phyloP scores from a whole-genome alignment of 2,888 invertebrate species.

The Suillia variegata region DNA sequence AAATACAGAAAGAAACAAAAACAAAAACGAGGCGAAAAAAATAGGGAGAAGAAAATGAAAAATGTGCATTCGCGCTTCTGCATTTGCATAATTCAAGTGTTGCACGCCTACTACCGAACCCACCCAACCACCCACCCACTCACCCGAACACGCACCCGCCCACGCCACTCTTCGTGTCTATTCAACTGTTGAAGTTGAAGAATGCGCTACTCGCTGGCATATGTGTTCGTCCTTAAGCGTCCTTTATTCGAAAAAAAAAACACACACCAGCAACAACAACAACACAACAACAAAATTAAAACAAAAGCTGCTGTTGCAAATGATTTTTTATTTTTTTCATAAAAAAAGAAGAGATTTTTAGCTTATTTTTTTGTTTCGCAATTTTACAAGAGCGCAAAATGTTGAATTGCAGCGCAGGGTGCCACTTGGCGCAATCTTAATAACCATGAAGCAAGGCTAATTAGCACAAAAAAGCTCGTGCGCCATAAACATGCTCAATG shows the following conservation, averaged over 20 bases:
- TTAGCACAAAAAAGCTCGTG: constrained; percentile 58
- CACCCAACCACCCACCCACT: too few species aligned
- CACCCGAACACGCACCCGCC: too few species aligned
- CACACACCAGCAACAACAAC: constrained; percentile 16
- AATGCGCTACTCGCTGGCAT: constrained; percentile 13
- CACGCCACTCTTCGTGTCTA: too few species aligned
- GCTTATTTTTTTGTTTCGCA: too few species aligned
- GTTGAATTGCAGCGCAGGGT: constrained; percentile 23
- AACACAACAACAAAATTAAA: constrained; percentile 12
- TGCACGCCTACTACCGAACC: constrained; percentile 16
- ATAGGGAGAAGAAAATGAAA: constrained; percentile 1
- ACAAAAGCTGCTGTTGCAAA: constrained; percentile 18
- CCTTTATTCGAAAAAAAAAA: too few species aligned
- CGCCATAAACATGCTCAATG: constrained; percentile 59
- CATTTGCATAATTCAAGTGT: constrained; percentile 22
- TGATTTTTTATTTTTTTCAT: too few species aligned
- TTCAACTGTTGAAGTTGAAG: constrained; percentile 19
- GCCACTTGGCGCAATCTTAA: constrained; percentile 58
- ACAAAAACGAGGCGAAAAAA: too few species aligned
- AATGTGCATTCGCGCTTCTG: constrained; percentile 17
- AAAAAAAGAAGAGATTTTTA: too few species aligned
- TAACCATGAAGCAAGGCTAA: constrained; percentile 59
- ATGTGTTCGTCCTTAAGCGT: too few species aligned
- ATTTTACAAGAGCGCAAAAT: constrained; percentile 25
- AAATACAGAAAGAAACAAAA: not conserved